Evolutionary conservation across 2,888 invertebrate genomes (phyloP), one percentile per base, ranked within the genome.

Genomic region (Nymphalis c-album): DNA sequence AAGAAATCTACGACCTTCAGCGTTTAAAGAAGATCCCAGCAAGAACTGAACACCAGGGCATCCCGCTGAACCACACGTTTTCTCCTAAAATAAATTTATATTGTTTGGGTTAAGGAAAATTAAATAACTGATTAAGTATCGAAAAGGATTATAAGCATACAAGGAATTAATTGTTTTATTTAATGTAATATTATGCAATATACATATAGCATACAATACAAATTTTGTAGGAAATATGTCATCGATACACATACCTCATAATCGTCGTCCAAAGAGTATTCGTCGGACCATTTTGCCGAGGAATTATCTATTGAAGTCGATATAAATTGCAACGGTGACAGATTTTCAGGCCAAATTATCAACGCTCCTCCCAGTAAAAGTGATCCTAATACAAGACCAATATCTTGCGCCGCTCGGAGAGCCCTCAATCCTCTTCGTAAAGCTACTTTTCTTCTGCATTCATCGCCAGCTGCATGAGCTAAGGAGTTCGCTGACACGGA

Each of bases 401-500:
- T 71, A 58, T 93, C 93, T 70, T 92, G 92, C 6, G 93, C 89
- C 1, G 90, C 91, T 13, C 91, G 80, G 7, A 92, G 80, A 26
- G 89, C 92, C 40, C 93, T 78, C 50, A 91, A 67, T 1, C 88
- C 82, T 78, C 94, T 75, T 75, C 92, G 70, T 73, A 93, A 64
- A 71, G 91, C 80, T 70, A 87, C 76, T 77, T 91, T 81, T 63
- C 89, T 78, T 63, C 90, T 84, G 8, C 77, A 74, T 67, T 92
- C 92, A 77, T 92, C 92, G 66, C 91, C 90, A 0, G 90, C 89
- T 0, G 93, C 90, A 77, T 94, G 94, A 0, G 94, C 91, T 22
- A 93, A 79, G 0, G 94, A 90, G n/a, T 94, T 94, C 4, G 94
- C 91, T 2, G 94, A 93, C 1, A 94, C 93, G 1, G 93, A 92